Evolutionary conservation across 2,113 vertebrate species (phyloP).

Genomic region (Smithornis capensis): DNA sequence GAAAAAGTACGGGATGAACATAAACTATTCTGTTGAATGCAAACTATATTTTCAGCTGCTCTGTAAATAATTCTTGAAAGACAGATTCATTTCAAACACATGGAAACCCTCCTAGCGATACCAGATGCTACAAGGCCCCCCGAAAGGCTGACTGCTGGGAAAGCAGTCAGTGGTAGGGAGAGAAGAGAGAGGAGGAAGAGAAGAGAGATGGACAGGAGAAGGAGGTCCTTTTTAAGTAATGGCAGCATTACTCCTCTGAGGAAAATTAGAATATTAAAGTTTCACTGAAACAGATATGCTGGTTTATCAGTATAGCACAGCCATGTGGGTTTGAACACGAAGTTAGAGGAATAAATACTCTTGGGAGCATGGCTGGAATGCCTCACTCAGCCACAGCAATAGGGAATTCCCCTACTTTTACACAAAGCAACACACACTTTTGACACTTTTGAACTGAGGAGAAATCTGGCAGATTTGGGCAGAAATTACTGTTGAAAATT

Average conservation of each 20-base stretch:
- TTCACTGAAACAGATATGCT: rapidly evolving
- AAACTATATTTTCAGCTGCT: background rate
- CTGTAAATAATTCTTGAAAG: background rate
- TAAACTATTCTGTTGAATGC: background rate
- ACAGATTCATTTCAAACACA: background rate
- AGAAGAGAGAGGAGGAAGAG: background rate
- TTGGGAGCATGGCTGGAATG: background rate
- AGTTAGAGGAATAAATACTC: background rate
- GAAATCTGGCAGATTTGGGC: background rate
- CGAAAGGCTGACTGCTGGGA: rapidly evolving
- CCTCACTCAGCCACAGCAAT: background rate
- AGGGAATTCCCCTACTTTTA: background rate
- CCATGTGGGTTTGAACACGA: rapidly evolving
- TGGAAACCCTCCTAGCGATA: background rate
- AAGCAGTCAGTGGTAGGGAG: background rate
- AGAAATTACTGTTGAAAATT: background rate
- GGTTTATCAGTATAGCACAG: background rate
- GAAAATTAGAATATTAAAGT: background rate
- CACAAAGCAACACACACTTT: background rate
- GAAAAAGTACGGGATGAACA: background rate
- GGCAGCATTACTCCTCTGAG: background rate
- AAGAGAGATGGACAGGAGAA: background rate
- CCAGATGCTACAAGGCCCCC: rapidly evolving
- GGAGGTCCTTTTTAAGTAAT: background rate
- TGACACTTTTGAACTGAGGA: background rate